phyloP scores from a whole-genome alignment of 2,888 invertebrate species.

The Rhorus exstirpatorius region DNA sequence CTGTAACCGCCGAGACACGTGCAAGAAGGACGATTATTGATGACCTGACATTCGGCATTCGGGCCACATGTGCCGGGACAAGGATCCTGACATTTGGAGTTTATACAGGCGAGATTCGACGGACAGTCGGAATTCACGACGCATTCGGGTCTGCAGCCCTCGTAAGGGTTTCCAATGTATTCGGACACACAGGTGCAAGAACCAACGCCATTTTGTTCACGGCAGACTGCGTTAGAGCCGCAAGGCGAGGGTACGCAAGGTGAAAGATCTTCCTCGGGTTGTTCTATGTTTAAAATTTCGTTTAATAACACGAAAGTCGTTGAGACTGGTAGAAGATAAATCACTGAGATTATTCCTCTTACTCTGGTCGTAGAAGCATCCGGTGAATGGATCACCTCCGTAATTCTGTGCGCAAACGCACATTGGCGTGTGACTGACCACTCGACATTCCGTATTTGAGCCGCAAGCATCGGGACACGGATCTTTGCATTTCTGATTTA shows the following conservation, averaged over 20 bases:
- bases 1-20: slow-evolving; percentile 83
- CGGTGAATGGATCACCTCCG: slow-evolving; percentile 83
- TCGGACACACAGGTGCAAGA: slow-evolving; percentile 86
- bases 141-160: slow-evolving; percentile 87
- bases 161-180: slow-evolving; percentile 86
- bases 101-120: slow-evolving; percentile 88
- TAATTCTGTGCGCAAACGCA: slow-evolving; percentile 84
- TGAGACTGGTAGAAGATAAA: neutral
- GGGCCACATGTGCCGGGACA: slow-evolving; percentile 94
- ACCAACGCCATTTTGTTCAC: slow-evolving; percentile 87
- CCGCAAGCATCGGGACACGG: slow-evolving; percentile 84
- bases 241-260: slow-evolving; percentile 83
- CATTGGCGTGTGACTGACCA: slow-evolving; percentile 82
- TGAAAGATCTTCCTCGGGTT: slow-evolving; percentile 90
- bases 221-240: slow-evolving; percentile 86
- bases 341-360: slow-evolving; percentile 17
- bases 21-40: slow-evolving; percentile 86
- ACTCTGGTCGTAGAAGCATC: slow-evolving; percentile 69
- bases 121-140: slow-evolving; percentile 87
- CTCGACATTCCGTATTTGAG: slow-evolving; percentile 80
- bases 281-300: slow-evolving; percentile 87
- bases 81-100: slow-evolving; percentile 93
- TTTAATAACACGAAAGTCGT: neutral
- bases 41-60: slow-evolving; percentile 86
- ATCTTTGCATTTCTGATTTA: slow-evolving; percentile 81